Evolutionary conservation across 2,797 vertebrate genomes (phyloP), one percentile per base, ranked within the genome.

Genomic region (Coregonus ussuriensis): DNA sequence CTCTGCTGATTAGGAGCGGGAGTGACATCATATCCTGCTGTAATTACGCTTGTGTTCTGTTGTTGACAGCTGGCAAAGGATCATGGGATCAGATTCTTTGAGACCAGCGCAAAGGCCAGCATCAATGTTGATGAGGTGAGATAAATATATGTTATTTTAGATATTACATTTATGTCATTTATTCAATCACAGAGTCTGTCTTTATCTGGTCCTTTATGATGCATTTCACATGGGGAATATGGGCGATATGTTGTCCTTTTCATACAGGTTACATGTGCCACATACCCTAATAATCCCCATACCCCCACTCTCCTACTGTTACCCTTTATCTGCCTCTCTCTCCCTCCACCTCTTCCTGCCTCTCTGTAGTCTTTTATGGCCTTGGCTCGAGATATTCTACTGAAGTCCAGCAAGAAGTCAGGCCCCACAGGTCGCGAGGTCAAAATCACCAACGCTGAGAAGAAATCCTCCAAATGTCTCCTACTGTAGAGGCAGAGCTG

Each of bases 21-120:
- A 73, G 70, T 80, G 7, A 63, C 14, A 41, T n/a, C 29, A 21
- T 53, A 76, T 86, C 76, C 72, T 85, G 74, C 63, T 31, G 13
- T 13, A 1, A 56, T 65, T 14, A 78, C 84, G 31, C 75, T 77
- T 71, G 41, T 78, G 31, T 80, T 83, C 70, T 90, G 29, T 80
- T 74, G 74, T 84, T 81, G 15, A 72, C 91, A 98, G 97, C 74
- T 99, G 87, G 96, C 96, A 0, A 96, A 93, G 83, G 96, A 97
- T 72, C 95, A 98, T 0, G 96, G 96, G 66, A 97, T 98, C 90
- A 93, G 94, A 59, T 97, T 98, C 93, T 98, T 98, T 0, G 97
- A 98, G 91, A 98, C 97, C 0, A 99, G 97, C 67, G 97, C 97
- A 86, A 99, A 99, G 83, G 97, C 96, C 82, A 98, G 95, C 83